Percentiles rank a stretch among this genome's conserved stretches.
phyloP scores from a whole-genome alignment of 2,888 invertebrate genomes.

The Pseudococcus jackbeardsleyi region DNA sequence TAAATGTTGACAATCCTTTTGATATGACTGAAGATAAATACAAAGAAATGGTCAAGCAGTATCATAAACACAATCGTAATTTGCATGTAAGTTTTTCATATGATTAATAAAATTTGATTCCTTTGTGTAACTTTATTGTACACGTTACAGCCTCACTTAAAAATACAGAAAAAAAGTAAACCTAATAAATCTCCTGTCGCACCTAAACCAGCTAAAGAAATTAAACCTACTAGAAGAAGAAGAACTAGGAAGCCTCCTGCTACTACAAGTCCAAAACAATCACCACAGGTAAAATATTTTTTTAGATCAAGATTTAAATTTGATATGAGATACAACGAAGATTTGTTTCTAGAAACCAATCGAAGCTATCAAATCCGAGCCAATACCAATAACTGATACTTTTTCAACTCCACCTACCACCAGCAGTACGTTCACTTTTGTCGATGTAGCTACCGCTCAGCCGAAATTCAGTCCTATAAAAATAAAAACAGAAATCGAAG shows the following conservation, averaged over 20 bases:
- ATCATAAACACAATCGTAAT: conserved; percentile 41
- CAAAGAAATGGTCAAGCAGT: conserved; percentile 75
- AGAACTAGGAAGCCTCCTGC: conserved; percentile 52
- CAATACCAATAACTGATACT: background rate
- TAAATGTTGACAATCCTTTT: conserved; percentile 69
- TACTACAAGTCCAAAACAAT: background rate
- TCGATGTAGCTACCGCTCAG: background rate
- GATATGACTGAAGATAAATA: conserved; percentile 78
- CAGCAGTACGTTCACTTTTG: conserved; percentile 21
- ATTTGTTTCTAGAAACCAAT: conserved; percentile 25
- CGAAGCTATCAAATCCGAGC: conserved; percentile 39
- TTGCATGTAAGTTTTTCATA: conserved; percentile 37
- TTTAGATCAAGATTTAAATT: too few relatives aligned
- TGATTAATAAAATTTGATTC: background rate
- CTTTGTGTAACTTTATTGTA: conserved; percentile 36
- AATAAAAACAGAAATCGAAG: conserved; percentile 33
- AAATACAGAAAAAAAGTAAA: conserved; percentile 55
- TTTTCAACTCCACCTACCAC: background rate
- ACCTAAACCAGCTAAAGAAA: conserved; percentile 39
- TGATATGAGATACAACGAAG: background rate
- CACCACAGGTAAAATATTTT: conserved; percentile 6
- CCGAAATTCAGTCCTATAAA: background rate
- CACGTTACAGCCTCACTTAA: conserved; percentile 49
- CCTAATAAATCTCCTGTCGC: conserved; percentile 20
- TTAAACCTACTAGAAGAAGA: conserved; percentile 34